Evolutionary conservation across 2,797 vertebrate species (phyloP).

Genomic region (Triplophysa yarkandensis): DNA sequence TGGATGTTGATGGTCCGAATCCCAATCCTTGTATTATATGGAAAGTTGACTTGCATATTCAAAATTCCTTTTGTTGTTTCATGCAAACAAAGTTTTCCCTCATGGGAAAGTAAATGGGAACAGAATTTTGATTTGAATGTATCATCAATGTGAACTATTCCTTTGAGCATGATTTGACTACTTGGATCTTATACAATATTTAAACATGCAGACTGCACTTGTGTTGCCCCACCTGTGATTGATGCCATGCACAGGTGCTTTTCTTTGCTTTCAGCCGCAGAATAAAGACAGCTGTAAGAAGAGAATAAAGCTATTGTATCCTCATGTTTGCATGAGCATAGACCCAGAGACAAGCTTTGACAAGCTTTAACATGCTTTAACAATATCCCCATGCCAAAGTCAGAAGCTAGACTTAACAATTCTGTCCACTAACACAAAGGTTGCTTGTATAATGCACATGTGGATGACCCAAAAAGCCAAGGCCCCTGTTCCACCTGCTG

Average conservation of each 20-base stretch:
- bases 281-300: slow-evolving; percentile 2
- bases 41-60: not conserved
- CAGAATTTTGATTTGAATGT: not conserved
- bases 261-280: not conserved
- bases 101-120: not conserved
- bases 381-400: not conserved
- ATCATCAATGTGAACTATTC: not conserved
- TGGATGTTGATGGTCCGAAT: not conserved
- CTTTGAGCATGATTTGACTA: slow-evolving; percentile 7
- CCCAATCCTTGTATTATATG: too few species aligned
- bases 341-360: slow-evolving; percentile 19
- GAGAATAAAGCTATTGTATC: slow-evolving; percentile 22
- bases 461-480: not conserved
- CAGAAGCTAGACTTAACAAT: not conserved
- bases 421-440: not conserved
- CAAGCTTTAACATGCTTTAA: slow-evolving; percentile 18
- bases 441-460: slow-evolving; percentile 1
- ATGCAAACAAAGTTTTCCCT: not conserved
- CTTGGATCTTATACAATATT: not conserved
- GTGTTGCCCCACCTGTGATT: slow-evolving; percentile 7
- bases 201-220: not conserved
- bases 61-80: not conserved
- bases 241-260: slow-evolving; percentile 5
- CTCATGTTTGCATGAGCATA: slow-evolving; percentile 8
- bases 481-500: not conserved